phyloP scores from a whole-genome alignment of 2,888 invertebrate species.

The Parnassius smintheus region DNA sequence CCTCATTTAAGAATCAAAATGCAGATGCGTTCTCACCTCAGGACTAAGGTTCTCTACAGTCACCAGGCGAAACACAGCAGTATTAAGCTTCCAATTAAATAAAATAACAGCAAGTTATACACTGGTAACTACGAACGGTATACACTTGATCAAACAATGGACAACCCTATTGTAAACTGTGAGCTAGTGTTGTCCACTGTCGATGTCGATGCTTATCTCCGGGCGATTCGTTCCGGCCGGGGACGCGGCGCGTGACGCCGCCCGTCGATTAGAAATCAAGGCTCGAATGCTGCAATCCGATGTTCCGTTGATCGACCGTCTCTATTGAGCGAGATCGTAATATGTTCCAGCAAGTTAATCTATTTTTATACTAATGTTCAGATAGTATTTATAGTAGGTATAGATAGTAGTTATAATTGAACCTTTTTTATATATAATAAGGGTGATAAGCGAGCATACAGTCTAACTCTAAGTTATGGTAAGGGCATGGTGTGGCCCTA shows the following conservation, averaged over 20 bases:
- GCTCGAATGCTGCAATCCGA: slow-evolving; percentile 51
- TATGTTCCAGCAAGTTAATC: slow-evolving; percentile 37
- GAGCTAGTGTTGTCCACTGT: slow-evolving; percentile 39
- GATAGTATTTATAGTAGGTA: background rate
- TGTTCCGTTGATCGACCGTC: slow-evolving; percentile 47
- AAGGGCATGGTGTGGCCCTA: too few relatives aligned
- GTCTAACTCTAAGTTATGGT: too few relatives aligned
- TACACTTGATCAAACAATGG: background rate
- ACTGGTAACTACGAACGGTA: background rate
- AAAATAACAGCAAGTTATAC: background rate
- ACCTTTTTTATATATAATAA: too few relatives aligned
- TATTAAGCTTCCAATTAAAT: background rate
- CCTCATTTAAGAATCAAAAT: too few relatives aligned
- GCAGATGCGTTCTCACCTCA: too few relatives aligned
- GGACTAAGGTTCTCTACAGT: too few relatives aligned
- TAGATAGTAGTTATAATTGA: too few relatives aligned
- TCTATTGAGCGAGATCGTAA: slow-evolving; percentile 44
- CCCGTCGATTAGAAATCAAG: slow-evolving; percentile 63
- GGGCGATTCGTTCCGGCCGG: slow-evolving; percentile 57
- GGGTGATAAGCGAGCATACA: too few relatives aligned
- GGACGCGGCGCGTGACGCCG: slow-evolving; percentile 65
- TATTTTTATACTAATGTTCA: slow-evolving; percentile 16
- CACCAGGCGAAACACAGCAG: too few relatives aligned
- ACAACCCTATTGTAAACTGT: slow-evolving; percentile 33
- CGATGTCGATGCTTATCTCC: slow-evolving; percentile 61